Evolutionary conservation across 2,888 invertebrate genomes (phyloP), one percentile per base, ranked within the genome.

Genomic region (Pollenia griseotomentosa): DNA sequence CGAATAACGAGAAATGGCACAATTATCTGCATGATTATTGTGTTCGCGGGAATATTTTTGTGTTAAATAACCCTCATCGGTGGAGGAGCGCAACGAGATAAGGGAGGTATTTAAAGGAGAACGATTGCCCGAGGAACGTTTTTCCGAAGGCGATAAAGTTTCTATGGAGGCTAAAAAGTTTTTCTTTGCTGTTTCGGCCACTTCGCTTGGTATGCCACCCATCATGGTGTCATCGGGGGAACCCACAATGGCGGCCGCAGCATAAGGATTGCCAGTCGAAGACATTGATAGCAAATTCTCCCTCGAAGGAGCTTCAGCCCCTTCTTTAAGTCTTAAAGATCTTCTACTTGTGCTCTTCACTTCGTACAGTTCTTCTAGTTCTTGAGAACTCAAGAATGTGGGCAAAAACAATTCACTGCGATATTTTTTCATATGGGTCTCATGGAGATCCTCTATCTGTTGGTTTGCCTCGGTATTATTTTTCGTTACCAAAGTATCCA

Each of bases 391-490:
- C 44, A 93, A 88, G 79, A 92, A 93, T 0, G 93, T 93, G 51
- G 93, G 93, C 70, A 93, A 81, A 61, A 93, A 91, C 9, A 93
- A 83, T 88, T 93, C 93, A 85, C 93, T 93, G 75, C 92, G 92
- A 89, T 93, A 93, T 63, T 91, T 92, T 84, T 93, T 93, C 3
- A 92, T 86, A 4, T 88, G 79, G 1, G 84, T 79, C n/a, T 91
- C 91, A 51, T 91, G 85, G 0, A 92, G 91, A 89, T 93, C 93
- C 12, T 90, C 90, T 40, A 93, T 93, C 86, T 93, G 93, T 80
- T 93, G 93, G 90, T 93, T 93, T 3, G 93, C 93, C 88, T 93
- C 93, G 0, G 93, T 93, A 82, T 93, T 93, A 82, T 91, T 93
- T 73, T 93, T 93, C 33, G 93, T 93, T 8, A 93, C 93, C 65